Conservation (phyloP, 2,888 invertebrate genomes). For the Ellobium chinense region DNA sequence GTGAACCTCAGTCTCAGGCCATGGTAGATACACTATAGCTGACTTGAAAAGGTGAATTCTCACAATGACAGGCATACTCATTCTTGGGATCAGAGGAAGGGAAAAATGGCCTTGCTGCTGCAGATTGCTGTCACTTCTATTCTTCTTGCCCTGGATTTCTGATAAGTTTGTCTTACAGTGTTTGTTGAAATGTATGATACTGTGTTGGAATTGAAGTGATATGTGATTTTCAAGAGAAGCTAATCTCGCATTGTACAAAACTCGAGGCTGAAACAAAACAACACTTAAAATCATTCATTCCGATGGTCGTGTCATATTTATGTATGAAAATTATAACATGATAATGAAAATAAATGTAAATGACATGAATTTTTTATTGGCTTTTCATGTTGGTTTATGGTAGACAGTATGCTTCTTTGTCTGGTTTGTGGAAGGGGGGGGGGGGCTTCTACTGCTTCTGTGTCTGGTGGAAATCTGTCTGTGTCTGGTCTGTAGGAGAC, state of each 20-base stretch:
- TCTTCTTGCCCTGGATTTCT: background rate
- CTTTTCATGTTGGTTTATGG: background rate
- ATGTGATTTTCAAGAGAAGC: background rate
- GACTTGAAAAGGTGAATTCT: too few species aligned
- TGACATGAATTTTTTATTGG: background rate
- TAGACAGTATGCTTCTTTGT: background rate
- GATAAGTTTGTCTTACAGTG: background rate
- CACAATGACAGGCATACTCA: too few species aligned
- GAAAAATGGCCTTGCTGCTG: background rate
- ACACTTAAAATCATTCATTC: background rate
- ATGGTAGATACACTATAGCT: too few species aligned
- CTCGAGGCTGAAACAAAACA: background rate
- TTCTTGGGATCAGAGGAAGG: background rate
- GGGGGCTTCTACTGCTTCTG: too few species aligned
- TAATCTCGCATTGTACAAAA: background rate
- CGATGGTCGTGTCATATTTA: background rate
- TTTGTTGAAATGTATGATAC: background rate
- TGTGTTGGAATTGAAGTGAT: background rate
- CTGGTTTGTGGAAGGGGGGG: background rate
- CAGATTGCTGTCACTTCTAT: background rate
- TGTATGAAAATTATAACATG: too few species aligned
- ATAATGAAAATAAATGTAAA: slow-evolving; percentile 16
- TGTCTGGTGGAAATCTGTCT: too few species aligned
- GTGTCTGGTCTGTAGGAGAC: too few species aligned
- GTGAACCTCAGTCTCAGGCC: too few species aligned